Base-by-base conservation (phyloP, 2,888 invertebrate genomes). In the Coenonympha arcania region DNA sequence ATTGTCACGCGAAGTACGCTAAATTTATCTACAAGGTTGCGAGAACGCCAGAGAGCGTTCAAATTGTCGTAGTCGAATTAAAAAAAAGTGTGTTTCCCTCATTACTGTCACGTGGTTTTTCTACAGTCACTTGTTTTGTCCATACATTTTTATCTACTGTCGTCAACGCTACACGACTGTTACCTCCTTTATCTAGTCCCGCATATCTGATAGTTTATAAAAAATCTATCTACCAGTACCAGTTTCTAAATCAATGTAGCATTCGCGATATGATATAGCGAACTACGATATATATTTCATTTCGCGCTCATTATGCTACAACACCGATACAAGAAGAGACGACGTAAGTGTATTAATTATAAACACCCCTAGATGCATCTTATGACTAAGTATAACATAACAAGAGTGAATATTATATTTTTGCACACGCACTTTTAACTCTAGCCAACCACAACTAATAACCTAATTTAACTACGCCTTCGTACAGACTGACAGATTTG, bases 291-390 rank as follows among this genome's bases (percentile, higher is more conserved):
- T 43, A 30, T 30, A 22, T 31, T 13, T 20, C 8, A 20, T 33
- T 31, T 13, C 22, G 9, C 13, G 11, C 6, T 37, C n/a, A 18
- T 28, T 31, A 13, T 43, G 19, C 9, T 5, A 15, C 15, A 34
- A 36, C 13, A 41, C 28, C 28, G 13, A 41, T 34, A 28, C 22
- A 48, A 15, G 6, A 19, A 48, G 11, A 26, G n/a, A 33, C 15
- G 13, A 33, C 15, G 9, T n/a, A 40, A 11, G 24, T 33, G 18
- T 28, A 18, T 41, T 8, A 30, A 18, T 41, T 8, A 36, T 6
- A 24, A 28, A 6, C 22, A 47, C 37, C 19, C 39, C 24, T 47
- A 42, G 47, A 51, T 47, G 42, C 42, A 39, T 8, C 47, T 46
- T 49, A 49, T 3, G 6, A 33, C 40, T 47, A 36, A 39, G 39